Percentiles rank a stretch among this genome's conserved stretches.
phyloP scores from a whole-genome alignment of 2,888 invertebrate genomes.

The Teinopalpus imperialis region DNA sequence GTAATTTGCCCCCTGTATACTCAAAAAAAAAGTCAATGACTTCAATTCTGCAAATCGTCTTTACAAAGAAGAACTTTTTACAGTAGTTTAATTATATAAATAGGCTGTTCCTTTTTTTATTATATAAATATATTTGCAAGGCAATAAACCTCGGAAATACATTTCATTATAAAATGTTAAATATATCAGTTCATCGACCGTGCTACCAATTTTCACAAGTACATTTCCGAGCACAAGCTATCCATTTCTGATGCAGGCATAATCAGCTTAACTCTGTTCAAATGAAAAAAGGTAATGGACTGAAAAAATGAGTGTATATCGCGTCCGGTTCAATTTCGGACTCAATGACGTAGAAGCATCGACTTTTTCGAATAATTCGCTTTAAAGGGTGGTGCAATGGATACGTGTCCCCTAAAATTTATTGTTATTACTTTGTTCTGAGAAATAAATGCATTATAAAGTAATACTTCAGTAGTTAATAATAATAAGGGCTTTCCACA shows the following conservation, averaged over 20 bases:
- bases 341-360: conserved; percentile 21
- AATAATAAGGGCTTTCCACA: too few species aligned
- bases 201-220: conserved; percentile 28
- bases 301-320: conserved; percentile 48
- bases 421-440: neutral
- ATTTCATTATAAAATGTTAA: conserved; percentile 11
- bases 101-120: too few species aligned
- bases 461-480: too few species aligned
- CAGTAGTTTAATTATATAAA: too few species aligned
- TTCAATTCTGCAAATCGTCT: too few species aligned
- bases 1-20: too few species aligned
- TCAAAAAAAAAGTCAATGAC: too few species aligned
- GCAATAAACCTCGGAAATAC: too few species aligned
- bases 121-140: too few species aligned
- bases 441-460: too few species aligned
- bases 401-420: neutral
- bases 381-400: conserved; percentile 12
- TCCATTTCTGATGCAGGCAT: conserved; percentile 53
- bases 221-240: conserved; percentile 25
- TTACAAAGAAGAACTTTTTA: too few species aligned
- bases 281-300: conserved; percentile 67
- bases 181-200: conserved; percentile 10
- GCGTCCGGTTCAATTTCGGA: conserved; percentile 27
- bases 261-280: conserved; percentile 63
- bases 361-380: conserved; percentile 13